phyloP scores from a whole-genome alignment of 1,140 invertebrate species.

The Polypedilum pembai region DNA sequence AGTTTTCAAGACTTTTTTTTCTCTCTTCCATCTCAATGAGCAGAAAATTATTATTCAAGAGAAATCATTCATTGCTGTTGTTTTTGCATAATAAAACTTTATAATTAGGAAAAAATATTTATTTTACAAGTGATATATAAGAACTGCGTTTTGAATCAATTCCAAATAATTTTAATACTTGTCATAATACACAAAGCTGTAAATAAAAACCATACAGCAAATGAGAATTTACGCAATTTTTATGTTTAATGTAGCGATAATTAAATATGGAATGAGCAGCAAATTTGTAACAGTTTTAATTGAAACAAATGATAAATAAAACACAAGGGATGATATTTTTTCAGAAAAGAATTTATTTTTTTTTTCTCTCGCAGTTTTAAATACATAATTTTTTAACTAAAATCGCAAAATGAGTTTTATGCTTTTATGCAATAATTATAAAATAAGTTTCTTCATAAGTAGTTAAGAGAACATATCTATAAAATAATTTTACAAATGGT shows the following conservation, averaged over 20 bases:
- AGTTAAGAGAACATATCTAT: neutral
- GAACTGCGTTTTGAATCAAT: no score
- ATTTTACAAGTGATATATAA: no score
- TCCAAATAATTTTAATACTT: no score
- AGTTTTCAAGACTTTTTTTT: conserved; percentile 5
- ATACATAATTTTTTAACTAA: conserved; percentile 14
- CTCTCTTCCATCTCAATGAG: no score
- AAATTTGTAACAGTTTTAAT: no score
- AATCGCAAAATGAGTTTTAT: neutral
- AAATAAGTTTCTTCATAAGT: neutral
- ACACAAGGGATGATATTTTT: neutral
- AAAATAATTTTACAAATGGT: conserved; percentile 11
- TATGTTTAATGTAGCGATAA: conserved; percentile 1
- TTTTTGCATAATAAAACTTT: no score
- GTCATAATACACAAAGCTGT: no score
- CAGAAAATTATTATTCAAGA: no score
- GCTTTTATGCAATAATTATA: conserved; percentile 10
- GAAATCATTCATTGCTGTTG: no score
- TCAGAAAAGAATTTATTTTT: neutral
- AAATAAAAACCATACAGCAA: no score
- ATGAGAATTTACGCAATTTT: neutral
- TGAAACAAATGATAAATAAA: neutral
- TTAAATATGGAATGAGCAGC: neutral
- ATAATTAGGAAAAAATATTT: no score
- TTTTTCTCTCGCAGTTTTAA: neutral